Conservation (phyloP, 1,140 invertebrate species). For the Tachypleus tridentatus region DNA sequence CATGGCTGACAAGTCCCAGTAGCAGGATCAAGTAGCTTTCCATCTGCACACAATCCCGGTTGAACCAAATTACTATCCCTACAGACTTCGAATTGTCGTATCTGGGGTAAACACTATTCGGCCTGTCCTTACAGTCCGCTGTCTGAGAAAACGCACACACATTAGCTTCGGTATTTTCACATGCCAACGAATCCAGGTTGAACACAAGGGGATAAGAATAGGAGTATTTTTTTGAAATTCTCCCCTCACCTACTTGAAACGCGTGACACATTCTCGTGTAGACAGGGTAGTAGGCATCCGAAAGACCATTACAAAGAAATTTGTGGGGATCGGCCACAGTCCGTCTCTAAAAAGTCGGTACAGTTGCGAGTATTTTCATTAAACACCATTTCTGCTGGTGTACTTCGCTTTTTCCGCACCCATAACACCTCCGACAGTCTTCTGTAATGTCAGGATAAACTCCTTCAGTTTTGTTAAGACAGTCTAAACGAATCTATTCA, state of each 20-base stretch:
- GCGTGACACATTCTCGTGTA: slow-evolving; percentile 28
- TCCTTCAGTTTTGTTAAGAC: slow-evolving; percentile 11
- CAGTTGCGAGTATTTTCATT: slow-evolving; percentile 12
- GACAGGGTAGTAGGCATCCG: slow-evolving; percentile 33
- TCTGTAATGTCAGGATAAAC: slow-evolving; percentile 8
- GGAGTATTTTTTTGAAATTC: slow-evolving; percentile 15
- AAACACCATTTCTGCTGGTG: slow-evolving; percentile 28
- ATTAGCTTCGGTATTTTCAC: slow-evolving; percentile 3
- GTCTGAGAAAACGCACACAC: not conserved
- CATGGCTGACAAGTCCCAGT: too few relatives aligned
- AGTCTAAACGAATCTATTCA: not conserved
- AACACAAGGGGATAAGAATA: slow-evolving; percentile 18
- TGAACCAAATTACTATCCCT: slow-evolving; percentile 40
- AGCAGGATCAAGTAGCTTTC: slow-evolving; percentile 43
- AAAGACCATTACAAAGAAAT: slow-evolving; percentile 32
- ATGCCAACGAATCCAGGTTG: slow-evolving; percentile 8
- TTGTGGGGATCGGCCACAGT: slow-evolving; percentile 5
- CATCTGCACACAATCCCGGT: slow-evolving; percentile 40
- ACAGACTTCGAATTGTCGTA: slow-evolving; percentile 39
- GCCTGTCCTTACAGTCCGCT: slow-evolving; percentile 12
- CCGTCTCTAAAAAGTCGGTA: not conserved
- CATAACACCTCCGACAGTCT: slow-evolving; percentile 11
- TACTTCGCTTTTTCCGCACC: slow-evolving; percentile 36
- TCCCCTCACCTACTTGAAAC: slow-evolving; percentile 13
- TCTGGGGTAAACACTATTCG: slow-evolving; percentile 33